phyloP scores from a whole-genome alignment of 2,797 vertebrate species.

The Decapterus maruadsi region DNA sequence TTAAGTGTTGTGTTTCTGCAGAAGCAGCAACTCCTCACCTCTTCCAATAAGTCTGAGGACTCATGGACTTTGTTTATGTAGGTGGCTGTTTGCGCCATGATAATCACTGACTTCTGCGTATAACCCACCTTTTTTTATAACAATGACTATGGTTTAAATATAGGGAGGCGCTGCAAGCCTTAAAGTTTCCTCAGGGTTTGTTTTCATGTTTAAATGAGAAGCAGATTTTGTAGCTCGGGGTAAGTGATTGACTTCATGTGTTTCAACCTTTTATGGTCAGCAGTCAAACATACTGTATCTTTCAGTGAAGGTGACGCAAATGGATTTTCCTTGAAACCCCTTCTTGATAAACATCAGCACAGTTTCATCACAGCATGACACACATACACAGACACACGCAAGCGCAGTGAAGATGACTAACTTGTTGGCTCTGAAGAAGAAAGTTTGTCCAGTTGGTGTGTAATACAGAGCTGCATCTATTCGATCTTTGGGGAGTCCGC shows the following conservation, averaged over 20 bases:
- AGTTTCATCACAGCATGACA: constrained; percentile 13
- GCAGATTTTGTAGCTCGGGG: constrained; percentile 36
- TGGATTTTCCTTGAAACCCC: constrained; percentile 28
- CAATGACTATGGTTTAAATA: constrained; percentile 25
- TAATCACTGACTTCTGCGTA: constrained; percentile 43
- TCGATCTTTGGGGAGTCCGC: constrained; percentile 90
- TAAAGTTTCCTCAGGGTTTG: constrained; percentile 18
- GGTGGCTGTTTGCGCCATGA: constrained; percentile 22
- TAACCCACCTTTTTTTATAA: constrained; percentile 22
- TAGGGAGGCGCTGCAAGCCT: constrained; percentile 4
- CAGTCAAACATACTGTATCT: constrained; percentile 31
- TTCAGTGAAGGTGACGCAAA: constrained; percentile 22
- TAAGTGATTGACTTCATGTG: constrained; percentile 21
- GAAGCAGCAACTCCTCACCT: neutral
- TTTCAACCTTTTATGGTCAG: constrained; percentile 49
- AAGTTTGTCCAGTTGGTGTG: constrained; percentile 92
- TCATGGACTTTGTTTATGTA: constrained; percentile 31
- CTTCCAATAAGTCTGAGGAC: neutral
- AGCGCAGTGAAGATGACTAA: constrained; percentile 69
- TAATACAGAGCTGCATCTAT: constrained; percentile 92
- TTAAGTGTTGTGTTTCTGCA: neutral
- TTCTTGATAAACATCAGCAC: constrained; percentile 18
- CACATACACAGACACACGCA: neutral
- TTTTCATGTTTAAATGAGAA: constrained; percentile 36
- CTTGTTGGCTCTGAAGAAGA: constrained; percentile 92